These are phyloP conservation scores for Smutsia temminckii DNA, from an alignment of 2,797 vertebrate genomes.

Conservation along the genomic window DNA sequence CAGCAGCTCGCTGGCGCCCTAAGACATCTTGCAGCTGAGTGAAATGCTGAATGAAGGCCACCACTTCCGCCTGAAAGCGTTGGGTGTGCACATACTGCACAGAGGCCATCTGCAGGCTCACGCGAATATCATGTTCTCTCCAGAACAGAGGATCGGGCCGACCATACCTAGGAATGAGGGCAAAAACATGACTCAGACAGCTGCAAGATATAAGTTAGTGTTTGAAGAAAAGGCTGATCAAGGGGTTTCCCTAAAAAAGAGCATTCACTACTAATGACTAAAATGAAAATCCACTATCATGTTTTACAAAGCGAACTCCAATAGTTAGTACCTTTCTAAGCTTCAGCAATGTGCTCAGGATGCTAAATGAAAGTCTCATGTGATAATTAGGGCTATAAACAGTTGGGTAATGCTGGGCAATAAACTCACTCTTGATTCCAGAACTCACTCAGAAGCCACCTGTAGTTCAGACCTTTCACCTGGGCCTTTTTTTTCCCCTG, in stretches of 20 bases:
- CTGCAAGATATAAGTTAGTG: not conserved
- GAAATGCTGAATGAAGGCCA: slow-evolving; percentile 97
- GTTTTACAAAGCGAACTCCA: not conserved
- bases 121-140: slow-evolving; percentile 91
- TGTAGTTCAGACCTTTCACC: not conserved
- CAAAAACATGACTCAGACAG: not conserved
- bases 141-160: slow-evolving; percentile 87
- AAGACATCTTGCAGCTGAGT: slow-evolving; percentile 97
- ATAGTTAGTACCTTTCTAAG: not conserved
- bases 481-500: not conserved
- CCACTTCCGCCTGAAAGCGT: slow-evolving; percentile 97
- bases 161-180: slow-evolving; percentile 87
- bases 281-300: not conserved
- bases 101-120: slow-evolving; percentile 95
- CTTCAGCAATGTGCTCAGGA: not conserved
- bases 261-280: not conserved
- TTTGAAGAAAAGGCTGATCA: not conserved
- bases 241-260: not conserved
- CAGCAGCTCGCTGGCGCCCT: slow-evolving; percentile 95
- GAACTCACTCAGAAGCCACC: not conserved
- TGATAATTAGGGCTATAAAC: not conserved
- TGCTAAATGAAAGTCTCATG: not conserved
- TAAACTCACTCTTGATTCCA: not conserved
- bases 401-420: not conserved
- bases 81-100: slow-evolving; percentile 98